Conservation (phyloP, 2,797 vertebrate genomes). For the Onychomys leucogaster region DNA sequence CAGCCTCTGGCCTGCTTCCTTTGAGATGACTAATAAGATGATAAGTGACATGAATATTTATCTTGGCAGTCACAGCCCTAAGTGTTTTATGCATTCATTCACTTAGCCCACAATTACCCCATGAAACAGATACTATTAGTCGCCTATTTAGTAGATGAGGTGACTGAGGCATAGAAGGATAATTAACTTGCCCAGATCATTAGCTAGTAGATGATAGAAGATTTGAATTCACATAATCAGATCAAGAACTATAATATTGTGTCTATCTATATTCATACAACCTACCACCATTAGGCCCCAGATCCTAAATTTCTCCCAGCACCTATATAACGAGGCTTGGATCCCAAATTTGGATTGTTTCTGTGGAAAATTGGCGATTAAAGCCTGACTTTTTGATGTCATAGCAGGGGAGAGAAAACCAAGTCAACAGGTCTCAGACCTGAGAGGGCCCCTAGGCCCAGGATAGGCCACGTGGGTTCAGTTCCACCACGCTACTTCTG, state of each 20-base stretch:
- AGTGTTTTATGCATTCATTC: conserved; percentile 19
- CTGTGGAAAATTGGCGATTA: not conserved
- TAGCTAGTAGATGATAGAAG: not conserved
- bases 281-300: not conserved
- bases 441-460: not conserved
- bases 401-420: not conserved
- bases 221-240: not conserved
- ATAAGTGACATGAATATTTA: not conserved
- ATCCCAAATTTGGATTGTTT: not conserved
- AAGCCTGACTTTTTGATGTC: not conserved
- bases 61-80: not conserved
- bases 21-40: not conserved
- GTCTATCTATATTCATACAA: not conserved
- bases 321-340: not conserved
- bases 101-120: conserved; percentile 36
- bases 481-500: not conserved
- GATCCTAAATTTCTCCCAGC: not conserved
- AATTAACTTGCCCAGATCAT: conserved; percentile 35
- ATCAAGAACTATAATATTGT: not conserved
- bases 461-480: too few species aligned
- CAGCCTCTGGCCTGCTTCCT: not conserved
- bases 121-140: conserved; percentile 28
- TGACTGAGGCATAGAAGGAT: not conserved
- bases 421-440: not conserved
- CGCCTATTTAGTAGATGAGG: not conserved